A percentile compares a stretch with the other conserved stretches of the same genome.
phyloP scores from a whole-genome alignment of 2,797 vertebrate genomes.

The Brachymystax lenok region DNA sequence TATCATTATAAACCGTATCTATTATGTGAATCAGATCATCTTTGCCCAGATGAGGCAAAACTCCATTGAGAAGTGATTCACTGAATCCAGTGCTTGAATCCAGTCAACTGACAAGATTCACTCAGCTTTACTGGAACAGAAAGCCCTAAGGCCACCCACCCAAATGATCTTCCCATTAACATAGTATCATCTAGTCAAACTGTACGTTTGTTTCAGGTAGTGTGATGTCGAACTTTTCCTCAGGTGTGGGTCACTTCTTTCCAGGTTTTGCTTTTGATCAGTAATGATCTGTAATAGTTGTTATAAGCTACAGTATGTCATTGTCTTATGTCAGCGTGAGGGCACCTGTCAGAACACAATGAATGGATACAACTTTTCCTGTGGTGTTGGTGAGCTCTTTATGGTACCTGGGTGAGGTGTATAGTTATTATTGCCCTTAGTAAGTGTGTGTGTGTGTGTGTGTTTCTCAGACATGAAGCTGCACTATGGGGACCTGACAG shows the following conservation, averaged over 20 bases:
- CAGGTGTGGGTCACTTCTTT: background rate
- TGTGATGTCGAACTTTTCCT: background rate
- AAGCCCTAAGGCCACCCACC: background rate
- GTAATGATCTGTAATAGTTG: background rate
- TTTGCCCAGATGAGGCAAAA: background rate
- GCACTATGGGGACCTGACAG: slow-evolving; percentile 96
- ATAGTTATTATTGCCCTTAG: background rate
- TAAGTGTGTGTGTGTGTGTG: background rate
- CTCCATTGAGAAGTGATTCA: background rate
- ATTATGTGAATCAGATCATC: background rate
- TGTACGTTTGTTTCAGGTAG: background rate
- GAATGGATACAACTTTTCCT: background rate
- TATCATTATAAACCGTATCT: background rate
- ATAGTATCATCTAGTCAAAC: background rate
- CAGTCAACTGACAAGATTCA: background rate
- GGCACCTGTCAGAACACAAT: background rate
- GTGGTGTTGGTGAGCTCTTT: background rate
- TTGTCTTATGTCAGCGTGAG: too few relatives aligned
- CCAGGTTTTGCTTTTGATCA: background rate
- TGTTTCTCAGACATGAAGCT: slow-evolving; percentile 89
- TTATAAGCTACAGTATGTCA: background rate
- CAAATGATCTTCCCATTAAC: background rate
- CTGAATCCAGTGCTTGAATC: background rate
- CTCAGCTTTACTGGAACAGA: background rate
- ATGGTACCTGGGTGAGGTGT: background rate